Base-by-base conservation (phyloP, 2,113 vertebrate genomes). In the Halcyon senegalensis region DNA sequence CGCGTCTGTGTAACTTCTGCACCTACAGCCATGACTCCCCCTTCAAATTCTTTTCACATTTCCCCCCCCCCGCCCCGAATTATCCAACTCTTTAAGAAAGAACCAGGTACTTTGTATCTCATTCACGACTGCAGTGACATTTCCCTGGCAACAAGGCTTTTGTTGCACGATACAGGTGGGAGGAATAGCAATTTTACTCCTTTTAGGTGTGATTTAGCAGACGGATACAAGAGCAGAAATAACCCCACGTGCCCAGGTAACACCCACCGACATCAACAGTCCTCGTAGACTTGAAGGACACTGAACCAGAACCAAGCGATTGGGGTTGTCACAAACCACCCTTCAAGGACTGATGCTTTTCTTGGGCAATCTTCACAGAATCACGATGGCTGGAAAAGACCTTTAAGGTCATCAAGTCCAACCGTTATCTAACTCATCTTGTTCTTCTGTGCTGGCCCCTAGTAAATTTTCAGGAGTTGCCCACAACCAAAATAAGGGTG, bases 81-180 rank as follows among this genome's bases (percentile, higher is more conserved):
- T 91, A 77, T 27, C 51, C 41, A 72, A 51, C 63, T 43, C 59
- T 63, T 67, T 39, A 59, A 66, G 73, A 63, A 81, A 60, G 23
- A 76, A 63, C 20, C 10, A 37, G 28, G 41, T 58, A 16, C 51
- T 55, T 28, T 7, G 10, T 39, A 51, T 35, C 55, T 67, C 46
- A 6, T 37, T 70, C 10, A 9, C 1, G 21, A 88, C 33, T 88
- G 68, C 82, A 2, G 16, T 66, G 91, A 86, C 39, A 90, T 78
- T 82, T 28, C 93, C 90, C 48, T 93, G 75, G 92, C 93, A 94
- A 94, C 94, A 11, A 62, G 59, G 55, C 43, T 94, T 58, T 85
- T 89, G 63, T 86, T 75, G 58, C 78, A 6, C 0, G 5, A 63
- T 58, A 37, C 33, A 82, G 67, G 93, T 91, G 78, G 82, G 82